Conservation (phyloP, 2,888 invertebrate genomes). For the Caenorhabditis auriculariae region DNA sequence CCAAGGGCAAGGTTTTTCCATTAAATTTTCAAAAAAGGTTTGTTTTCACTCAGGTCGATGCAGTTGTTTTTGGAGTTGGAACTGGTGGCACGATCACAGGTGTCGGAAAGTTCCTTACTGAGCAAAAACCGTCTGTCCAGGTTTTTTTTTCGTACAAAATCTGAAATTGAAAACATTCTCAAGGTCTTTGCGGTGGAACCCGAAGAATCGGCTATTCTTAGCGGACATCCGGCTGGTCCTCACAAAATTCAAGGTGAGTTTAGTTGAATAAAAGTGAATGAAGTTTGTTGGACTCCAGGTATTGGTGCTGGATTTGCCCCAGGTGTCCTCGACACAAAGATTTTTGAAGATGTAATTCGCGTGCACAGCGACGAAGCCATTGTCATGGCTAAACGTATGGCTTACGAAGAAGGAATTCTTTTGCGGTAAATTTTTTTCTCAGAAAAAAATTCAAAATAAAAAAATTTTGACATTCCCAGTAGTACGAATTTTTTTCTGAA, state of each 20-base stretch:
- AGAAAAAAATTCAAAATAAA: background rate
- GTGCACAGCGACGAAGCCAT: slow-evolving; percentile 54
- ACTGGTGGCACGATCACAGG: slow-evolving; percentile 60
- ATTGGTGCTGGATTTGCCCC: slow-evolving; percentile 61
- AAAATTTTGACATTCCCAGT: too few relatives aligned
- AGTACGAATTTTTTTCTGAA: too few relatives aligned
- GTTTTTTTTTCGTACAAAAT: too few relatives aligned
- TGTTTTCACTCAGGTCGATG: slow-evolving; percentile 37
- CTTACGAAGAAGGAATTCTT: slow-evolving; percentile 54
- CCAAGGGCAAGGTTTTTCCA: slow-evolving; percentile 42
- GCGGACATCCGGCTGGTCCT: slow-evolving; percentile 49
- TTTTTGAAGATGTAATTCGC: slow-evolving; percentile 51
- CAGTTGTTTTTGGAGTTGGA: slow-evolving; percentile 58
- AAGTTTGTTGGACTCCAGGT: slow-evolving; percentile 16
- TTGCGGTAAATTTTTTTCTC: too few relatives aligned
- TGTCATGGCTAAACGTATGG: slow-evolving; percentile 50
- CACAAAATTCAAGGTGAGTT: slow-evolving; percentile 57
- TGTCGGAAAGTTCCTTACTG: slow-evolving; percentile 51
- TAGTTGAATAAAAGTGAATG: background rate
- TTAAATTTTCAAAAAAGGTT: background rate
- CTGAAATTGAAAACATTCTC: background rate
- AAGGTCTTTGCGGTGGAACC: slow-evolving; percentile 57
- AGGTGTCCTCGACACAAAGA: slow-evolving; percentile 40
- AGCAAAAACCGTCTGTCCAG: slow-evolving; percentile 52
- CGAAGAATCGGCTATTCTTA: slow-evolving; percentile 54